Base-by-base conservation (phyloP, 2,797 vertebrate species). In the Mastacembelus armatus region DNA sequence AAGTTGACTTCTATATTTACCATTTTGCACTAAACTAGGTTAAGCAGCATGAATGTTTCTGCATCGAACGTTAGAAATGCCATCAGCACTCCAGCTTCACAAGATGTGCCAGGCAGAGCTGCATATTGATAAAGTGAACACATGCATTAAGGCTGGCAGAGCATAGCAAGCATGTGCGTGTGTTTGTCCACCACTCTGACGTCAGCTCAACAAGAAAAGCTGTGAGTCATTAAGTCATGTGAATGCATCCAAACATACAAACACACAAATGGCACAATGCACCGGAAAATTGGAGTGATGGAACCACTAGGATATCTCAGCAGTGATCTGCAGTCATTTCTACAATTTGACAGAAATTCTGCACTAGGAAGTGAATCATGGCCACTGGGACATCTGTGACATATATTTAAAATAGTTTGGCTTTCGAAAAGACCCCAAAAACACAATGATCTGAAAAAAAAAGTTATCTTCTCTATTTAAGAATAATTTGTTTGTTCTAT, bases 151-250 rank as follows among this genome's bases (percentile, higher is more conserved):
- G 43, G 55, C 54, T 85, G 80, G 80, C 85, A 80, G 51, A 69
- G 60, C 47, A 38, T 47, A 66, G 54, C 32, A 30, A 71, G 56
- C 52, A 59, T 71, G 75, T 58, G 71, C 36, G 66, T 72, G 73
- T 58, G 54, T 39, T 10, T 19, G 63, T 68, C 75, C 59, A 61
- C 50, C 54, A 54, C 38, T 73, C 51, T 88, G 84, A 90, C 83
- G 77, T 84, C 71, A 60, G 77, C 61, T 50, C 22, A 29, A 79
- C 66, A 15, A 81, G 64, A 83, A 68, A 50, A 78, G 75, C 70
- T 44, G 44, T 85, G 85, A 89, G 60, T 90, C 86, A 86, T 40
- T 16, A 58, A 78, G 70, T 84, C 72, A 87, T 61, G 51, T 56
- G 68, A 74, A 78, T 39, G 48, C 44, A 77, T 45, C 16, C 18